Evolutionary conservation across 2,113 vertebrate genomes (phyloP).

Genomic region (Marmota flaviventris): DNA sequence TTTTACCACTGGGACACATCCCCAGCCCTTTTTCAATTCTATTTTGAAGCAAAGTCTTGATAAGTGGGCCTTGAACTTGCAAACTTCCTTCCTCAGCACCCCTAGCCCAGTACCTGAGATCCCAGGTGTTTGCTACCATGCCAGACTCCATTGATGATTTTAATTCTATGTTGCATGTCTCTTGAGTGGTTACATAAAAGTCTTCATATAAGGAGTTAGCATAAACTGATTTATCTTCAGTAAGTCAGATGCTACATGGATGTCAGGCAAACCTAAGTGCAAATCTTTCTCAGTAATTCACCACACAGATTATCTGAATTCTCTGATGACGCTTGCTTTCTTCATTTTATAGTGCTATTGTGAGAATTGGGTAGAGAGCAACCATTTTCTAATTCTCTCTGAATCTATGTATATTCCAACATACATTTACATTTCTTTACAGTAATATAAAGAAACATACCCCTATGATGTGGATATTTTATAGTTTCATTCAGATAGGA

Average conservation of each 20-base stretch:
- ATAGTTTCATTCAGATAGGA: constrained; percentile 6
- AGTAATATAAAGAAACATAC: not conserved
- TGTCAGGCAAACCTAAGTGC: constrained; percentile 31
- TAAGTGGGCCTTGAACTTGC: not conserved
- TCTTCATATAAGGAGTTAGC: not conserved
- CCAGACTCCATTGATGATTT: not conserved
- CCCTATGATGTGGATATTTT: not conserved
- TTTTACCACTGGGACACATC: not conserved
- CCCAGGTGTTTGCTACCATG: not conserved
- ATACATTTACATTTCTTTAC: not conserved
- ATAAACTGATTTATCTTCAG: constrained; percentile 16
- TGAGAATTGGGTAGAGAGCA: not conserved
- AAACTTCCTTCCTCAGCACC: not conserved
- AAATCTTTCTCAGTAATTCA: not conserved
- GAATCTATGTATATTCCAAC: too few relatives aligned
- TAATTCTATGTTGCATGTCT: not conserved
- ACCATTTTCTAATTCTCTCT: not conserved
- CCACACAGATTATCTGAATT: constrained; percentile 19
- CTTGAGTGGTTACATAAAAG: not conserved
- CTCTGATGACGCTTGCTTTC: not conserved
- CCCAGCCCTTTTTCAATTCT: not conserved
- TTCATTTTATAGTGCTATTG: constrained; percentile 30
- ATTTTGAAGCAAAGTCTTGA: not conserved
- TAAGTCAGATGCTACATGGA: not conserved
- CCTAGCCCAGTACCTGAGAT: too few relatives aligned